A percentile compares a stretch with the other conserved stretches of the same genome.
Evolutionary conservation across 1,140 invertebrate genomes (phyloP).

Genomic region (Drosophila saltans): DNA sequence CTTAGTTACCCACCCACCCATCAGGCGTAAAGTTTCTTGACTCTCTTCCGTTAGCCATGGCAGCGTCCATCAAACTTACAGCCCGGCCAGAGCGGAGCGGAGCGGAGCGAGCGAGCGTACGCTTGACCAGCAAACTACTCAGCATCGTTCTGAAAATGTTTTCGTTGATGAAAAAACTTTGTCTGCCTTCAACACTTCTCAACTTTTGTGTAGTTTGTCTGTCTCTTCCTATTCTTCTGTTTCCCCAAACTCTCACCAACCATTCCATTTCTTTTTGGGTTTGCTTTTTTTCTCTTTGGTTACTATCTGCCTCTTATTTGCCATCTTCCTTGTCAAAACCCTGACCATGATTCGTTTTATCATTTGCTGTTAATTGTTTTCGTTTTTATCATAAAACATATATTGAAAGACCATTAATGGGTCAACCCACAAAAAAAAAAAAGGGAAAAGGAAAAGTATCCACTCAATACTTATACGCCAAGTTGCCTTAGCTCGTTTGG

Average conservation of each 20-base stretch:
- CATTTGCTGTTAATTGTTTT: conserved; percentile 81
- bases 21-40: conserved; percentile 55
- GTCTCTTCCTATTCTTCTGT: conserved; percentile 4
- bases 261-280: conserved; percentile 27
- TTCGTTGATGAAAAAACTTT: conserved; percentile 82
- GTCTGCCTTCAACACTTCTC: conserved; percentile 77
- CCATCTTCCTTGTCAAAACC: conserved; percentile 14
- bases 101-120: neutral
- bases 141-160: conserved; percentile 64
- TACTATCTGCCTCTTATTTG: neutral
- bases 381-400: conserved; percentile 76
- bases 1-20: conserved; percentile 18
- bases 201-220: conserved; percentile 75
- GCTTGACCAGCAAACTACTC: conserved; percentile 74
- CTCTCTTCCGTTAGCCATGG: conserved; percentile 51
- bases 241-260: neutral
- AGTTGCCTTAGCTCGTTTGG: conserved; percentile 44
- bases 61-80: conserved; percentile 64
- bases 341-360: conserved; percentile 63
- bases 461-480: conserved; percentile 49
- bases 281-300: conserved; percentile 14
- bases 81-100: conserved; percentile 12
- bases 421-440: neutral
- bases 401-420: conserved; percentile 72
- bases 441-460: neutral